Base-by-base conservation (phyloP, 2,113 vertebrate genomes). In the Aix galericulata region DNA sequence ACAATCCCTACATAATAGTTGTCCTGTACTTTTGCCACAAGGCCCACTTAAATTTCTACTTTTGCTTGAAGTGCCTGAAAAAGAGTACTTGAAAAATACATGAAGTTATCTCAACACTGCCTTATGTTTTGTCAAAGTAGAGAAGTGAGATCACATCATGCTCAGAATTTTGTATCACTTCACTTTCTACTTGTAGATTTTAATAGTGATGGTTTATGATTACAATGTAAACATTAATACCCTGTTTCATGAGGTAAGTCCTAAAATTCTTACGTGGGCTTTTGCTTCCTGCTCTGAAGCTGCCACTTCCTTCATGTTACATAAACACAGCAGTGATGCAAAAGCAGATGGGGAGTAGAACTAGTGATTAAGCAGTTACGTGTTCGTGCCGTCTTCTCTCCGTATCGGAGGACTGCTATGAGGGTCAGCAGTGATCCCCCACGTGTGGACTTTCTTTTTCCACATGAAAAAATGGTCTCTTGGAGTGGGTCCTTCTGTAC, bases 381-480 rank as follows among this genome's bases (percentile, higher is more conserved):
- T n/a, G 6, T 29, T 48, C 44, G 36, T 50, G 26, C n/a, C n/a
- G 1, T 4, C 15, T 36, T 77, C 27, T 25, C 58, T 59, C 66
- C 75, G 18, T 23, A 25, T 17, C 4, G 5, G 48, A 88, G 60
- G 26, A 22, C 44, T 46, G 6, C 22, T 60, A 21, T 1, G 32
- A 58, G 69, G 75, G 44, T 26, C 38, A 40, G 50, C 56, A 34
- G n/a, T 38, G 50, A 64, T 55, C 14, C 27, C 18, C 46, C 12
- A 42, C 12, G 1, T 2, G 10, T 6, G 12, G 48, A 31, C 36
- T 34, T 36, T 26, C 16, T 14, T 25, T 62, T 63, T 27, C 79
- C 29, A 52, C 8, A 2, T 26, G 9, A 16, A 53, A 34, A 64
- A 73, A 10, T 17, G 44, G 17, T 56, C 0, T 0, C 38, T 53